Conservation (phyloP, 2,888 invertebrate species). For the Acanthosepion pharaonis region DNA sequence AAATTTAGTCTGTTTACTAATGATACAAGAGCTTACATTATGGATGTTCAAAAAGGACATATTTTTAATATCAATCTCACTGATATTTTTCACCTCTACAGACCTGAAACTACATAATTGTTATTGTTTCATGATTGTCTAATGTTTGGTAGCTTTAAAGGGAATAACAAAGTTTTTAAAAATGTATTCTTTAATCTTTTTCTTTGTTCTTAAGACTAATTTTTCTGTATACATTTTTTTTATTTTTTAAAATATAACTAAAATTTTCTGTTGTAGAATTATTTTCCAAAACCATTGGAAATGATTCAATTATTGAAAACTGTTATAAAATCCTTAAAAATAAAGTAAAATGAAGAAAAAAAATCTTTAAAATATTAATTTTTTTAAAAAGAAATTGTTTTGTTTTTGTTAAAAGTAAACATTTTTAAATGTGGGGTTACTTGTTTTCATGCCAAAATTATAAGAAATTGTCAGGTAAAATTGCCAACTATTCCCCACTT, state of each 20-base stretch:
- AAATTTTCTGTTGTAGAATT: background rate
- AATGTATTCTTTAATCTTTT: background rate
- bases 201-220: background rate
- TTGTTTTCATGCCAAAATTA: background rate
- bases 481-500: background rate
- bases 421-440: background rate
- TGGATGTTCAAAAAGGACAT: background rate
- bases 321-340: slow-evolving; percentile 4
- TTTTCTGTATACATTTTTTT: background rate
- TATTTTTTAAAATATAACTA: background rate
- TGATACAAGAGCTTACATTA: background rate
- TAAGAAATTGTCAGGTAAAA: background rate
- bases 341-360: background rate
- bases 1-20: background rate
- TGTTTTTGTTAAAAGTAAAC: background rate
- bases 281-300: background rate
- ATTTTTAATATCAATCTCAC: slow-evolving; percentile 6
- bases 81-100: background rate
- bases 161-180: background rate
- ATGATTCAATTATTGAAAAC: background rate
- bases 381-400: too few relatives aligned
- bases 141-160: background rate
- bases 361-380: background rate
- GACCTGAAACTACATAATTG: background rate
- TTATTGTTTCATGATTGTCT: background rate